Evolutionary conservation across 2,888 invertebrate genomes (phyloP).

Genomic region (Hyposoter dolosus): DNA sequence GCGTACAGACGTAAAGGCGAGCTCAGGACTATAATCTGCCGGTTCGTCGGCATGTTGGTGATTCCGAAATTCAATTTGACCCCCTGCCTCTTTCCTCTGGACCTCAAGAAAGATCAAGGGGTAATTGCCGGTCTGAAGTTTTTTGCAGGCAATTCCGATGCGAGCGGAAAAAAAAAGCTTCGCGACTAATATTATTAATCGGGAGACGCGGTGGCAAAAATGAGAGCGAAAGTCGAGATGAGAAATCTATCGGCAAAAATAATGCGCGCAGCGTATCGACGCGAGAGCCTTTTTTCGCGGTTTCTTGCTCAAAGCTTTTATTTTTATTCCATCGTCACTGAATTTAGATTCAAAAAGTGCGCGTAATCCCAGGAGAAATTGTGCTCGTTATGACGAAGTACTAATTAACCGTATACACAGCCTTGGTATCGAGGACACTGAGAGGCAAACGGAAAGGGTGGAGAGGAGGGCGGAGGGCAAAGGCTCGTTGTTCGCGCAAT

Average conservation of each 20-base stretch:
- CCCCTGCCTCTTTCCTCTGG: conserved; percentile 16
- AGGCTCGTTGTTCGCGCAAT: conserved; percentile 61
- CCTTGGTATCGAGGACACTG: conserved; percentile 20
- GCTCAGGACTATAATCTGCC: conserved; percentile 53
- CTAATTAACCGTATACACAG: conserved; percentile 65
- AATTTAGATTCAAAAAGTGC: not conserved
- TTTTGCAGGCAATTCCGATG: not conserved
- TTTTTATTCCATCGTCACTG: not conserved
- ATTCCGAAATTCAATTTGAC: conserved; percentile 60
- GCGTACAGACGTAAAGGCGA: conserved; percentile 17
- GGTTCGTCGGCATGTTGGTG: conserved; percentile 53
- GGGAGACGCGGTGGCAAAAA: not conserved
- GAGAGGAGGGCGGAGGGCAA: not conserved
- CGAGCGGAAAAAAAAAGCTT: not conserved
- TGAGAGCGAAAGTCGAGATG: not conserved
- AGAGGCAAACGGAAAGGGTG: conserved; percentile 25
- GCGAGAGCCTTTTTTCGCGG: not conserved
- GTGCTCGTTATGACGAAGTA: conserved; percentile 67
- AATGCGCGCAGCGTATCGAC: not conserved
- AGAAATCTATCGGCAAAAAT: conserved; percentile 27
- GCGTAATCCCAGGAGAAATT: conserved; percentile 4
- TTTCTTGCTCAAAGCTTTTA: too few relatives aligned
- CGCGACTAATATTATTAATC: conserved; percentile 18
- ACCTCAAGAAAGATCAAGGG: conserved; percentile 58
- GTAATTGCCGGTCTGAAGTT: conserved; percentile 46